These are phyloP conservation scores for Fabriciana adippe DNA, from an alignment of 2,888 invertebrate genomes.

Conservation along the genomic window DNA sequence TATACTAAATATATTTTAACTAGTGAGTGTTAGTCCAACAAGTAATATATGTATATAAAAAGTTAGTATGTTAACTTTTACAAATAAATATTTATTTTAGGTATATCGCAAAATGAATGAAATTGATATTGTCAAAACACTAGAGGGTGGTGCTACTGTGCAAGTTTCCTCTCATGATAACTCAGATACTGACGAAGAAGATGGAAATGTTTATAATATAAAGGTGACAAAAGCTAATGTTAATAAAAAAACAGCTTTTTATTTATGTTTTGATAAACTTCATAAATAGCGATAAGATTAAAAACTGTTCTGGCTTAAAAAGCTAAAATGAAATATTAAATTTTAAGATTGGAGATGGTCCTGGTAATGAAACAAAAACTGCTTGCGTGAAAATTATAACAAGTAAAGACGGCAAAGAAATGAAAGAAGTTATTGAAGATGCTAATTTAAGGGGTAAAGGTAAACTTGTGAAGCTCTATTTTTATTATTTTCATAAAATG, in stretches of 20 bases:
- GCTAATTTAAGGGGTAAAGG: conserved; percentile 38
- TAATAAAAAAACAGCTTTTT: background rate
- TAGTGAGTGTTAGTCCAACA: too few relatives aligned
- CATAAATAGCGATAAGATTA: too few relatives aligned
- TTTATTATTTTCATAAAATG: conserved; percentile 26
- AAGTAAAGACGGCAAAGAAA: conserved; percentile 47
- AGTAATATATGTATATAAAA: background rate
- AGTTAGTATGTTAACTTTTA: background rate
- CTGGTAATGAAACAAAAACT: conserved; percentile 54
- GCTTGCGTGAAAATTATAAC: conserved; percentile 64
- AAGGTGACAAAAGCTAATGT: conserved; percentile 51
- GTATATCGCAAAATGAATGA: conserved; percentile 46
- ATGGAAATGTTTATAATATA: conserved; percentile 67
- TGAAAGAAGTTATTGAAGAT: conserved; percentile 30
- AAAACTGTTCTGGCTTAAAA: background rate
- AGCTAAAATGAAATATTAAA: conserved; percentile 17
- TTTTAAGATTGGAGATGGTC: conserved; percentile 62
- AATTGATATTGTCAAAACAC: conserved; percentile 56
- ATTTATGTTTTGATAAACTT: background rate
- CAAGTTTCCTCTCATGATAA: conserved; percentile 65
- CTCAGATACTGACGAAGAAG: conserved; percentile 64
- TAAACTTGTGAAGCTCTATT: conserved; percentile 31
- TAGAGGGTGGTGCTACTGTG: conserved; percentile 67
- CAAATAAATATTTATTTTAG: conserved; percentile 26
- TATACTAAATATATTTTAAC: too few relatives aligned